A percentile compares a stretch with the other conserved stretches of the same genome.
phyloP scores from a whole-genome alignment of 2,888 invertebrate genomes.

The Lysandra bellargus region DNA sequence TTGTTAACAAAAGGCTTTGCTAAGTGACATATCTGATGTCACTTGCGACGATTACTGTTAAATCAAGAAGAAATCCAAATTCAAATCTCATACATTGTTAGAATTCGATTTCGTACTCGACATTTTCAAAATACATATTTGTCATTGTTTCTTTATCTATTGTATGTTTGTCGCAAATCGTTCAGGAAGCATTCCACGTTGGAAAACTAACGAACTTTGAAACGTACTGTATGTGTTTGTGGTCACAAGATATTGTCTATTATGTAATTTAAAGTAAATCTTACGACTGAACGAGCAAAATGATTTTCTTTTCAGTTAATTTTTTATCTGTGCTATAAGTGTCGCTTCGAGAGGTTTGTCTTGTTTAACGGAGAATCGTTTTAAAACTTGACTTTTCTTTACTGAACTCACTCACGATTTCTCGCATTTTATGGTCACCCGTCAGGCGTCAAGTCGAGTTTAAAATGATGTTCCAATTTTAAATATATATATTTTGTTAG shows the following conservation, averaged over 20 bases:
- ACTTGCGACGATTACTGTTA: background rate
- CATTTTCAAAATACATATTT: no score
- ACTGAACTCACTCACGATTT: conserved; percentile 2
- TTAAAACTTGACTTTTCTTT: conserved; percentile 34
- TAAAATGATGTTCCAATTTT: conserved; percentile 38
- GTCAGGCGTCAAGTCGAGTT: conserved; percentile 34
- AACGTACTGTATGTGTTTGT: conserved; percentile 34
- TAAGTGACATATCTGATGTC: background rate
- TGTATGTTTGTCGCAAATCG: background rate
- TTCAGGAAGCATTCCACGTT: background rate
- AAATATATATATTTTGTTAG: conserved; percentile 37
- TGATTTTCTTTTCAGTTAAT: conserved; percentile 33
- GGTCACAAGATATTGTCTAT: conserved; percentile 67
- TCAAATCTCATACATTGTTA: no score
- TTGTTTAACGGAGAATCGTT: conserved; percentile 25
- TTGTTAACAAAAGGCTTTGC: background rate
- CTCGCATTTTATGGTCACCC: conserved; percentile 6
- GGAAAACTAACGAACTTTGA: conserved; percentile 35
- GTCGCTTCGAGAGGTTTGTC: conserved; percentile 31
- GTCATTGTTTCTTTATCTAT: background rate
- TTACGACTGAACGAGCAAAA: conserved; percentile 43
- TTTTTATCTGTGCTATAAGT: conserved; percentile 30
- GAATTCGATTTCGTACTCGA: no score
- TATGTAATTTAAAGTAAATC: conserved; percentile 40
- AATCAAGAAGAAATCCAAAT: no score